phyloP scores from a whole-genome alignment of 2,113 vertebrate species.

The Epinephelus fuscoguttatus region DNA sequence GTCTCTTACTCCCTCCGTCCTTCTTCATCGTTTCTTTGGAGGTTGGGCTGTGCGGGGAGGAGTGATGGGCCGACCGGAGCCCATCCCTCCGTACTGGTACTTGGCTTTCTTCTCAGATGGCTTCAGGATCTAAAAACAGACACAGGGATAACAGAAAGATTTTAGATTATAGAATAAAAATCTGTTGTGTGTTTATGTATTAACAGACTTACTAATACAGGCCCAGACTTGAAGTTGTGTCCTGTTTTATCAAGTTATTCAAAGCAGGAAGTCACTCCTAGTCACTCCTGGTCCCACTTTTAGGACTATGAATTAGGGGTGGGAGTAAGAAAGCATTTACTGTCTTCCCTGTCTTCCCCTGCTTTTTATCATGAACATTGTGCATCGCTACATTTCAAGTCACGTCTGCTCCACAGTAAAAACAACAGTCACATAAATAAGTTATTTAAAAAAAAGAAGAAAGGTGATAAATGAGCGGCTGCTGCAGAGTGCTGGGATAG shows the following conservation, averaged over 20 bases:
- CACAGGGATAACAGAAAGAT: accelerated
- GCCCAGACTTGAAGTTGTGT: not conserved
- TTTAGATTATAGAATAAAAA: not conserved
- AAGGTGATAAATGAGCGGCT: no score
- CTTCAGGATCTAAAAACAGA: slow-evolving; percentile 90
- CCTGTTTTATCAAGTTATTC: not conserved
- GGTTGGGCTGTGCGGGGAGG: slow-evolving; percentile 96
- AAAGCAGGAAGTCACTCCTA: no score
- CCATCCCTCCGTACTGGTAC: slow-evolving; percentile 97
- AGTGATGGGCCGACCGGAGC: slow-evolving; percentile 93
- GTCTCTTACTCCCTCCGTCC: slow-evolving; percentile 13
- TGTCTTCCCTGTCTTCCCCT: no score
- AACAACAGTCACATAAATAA: no score
- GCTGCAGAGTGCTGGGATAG: no score
- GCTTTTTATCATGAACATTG: no score
- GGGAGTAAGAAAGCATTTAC: no score
- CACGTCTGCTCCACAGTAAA: no score
- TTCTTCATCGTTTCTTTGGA: slow-evolving; percentile 96
- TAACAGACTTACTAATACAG: not conserved
- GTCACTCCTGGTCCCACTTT: no score
- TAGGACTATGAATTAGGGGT: no score
- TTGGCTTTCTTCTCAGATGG: slow-evolving; percentile 99
- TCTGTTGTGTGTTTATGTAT: not conserved
- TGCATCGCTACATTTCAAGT: no score
- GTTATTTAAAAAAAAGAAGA: no score